Evolutionary conservation across 2,888 invertebrate species (phyloP), one percentile per base, ranked within the genome.

Genomic region (Scaptomyza parva): DNA sequence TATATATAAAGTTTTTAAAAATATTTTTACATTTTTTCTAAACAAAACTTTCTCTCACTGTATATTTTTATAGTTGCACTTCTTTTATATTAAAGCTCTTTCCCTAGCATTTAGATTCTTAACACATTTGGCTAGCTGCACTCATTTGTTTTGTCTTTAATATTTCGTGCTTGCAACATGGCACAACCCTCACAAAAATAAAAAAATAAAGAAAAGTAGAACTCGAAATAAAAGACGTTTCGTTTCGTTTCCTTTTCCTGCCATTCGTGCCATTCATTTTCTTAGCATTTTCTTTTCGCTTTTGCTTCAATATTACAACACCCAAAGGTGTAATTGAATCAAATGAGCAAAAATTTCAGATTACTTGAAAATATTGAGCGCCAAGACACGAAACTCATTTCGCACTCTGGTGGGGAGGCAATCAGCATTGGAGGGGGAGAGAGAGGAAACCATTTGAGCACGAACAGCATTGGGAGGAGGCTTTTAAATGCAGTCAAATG

Each of bases 251-350:
- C 55, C 53, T 24, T 28, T 61, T 53, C 47, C 43, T 45, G 20
- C 35, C n/a, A n/a, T 61, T 54, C 37, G 44, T 62, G 70, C 67
- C 41, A 53, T 59, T 73, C 57, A 75, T 77, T 78, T 74, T 61
- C 58, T 70, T 44, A 70, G 53, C 24, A 40, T 54, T 59, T 57
- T 28, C 30, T 30, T 30, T n/a, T 12, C n/a, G n/a, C 26, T 51
- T 54, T 60, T 35, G 55, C 59, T 67, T 20, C 66, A 64, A 88
- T 88, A 88, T 89, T 89, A 90, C 89, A 89, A 80, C 89, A 90
- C 90, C 90, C 90, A 81, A 84, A 90, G 90, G 90, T 89, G 88
- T 89, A 90, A 90, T 90, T 90, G 90, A 90, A 90, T 89, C 85
- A 89, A 89, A 88, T 88, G 86, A 89, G 83, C 76, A 86, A 81